phyloP scores from a whole-genome alignment of 2,113 vertebrate genomes.

The Chloropsis cyanopogon region DNA sequence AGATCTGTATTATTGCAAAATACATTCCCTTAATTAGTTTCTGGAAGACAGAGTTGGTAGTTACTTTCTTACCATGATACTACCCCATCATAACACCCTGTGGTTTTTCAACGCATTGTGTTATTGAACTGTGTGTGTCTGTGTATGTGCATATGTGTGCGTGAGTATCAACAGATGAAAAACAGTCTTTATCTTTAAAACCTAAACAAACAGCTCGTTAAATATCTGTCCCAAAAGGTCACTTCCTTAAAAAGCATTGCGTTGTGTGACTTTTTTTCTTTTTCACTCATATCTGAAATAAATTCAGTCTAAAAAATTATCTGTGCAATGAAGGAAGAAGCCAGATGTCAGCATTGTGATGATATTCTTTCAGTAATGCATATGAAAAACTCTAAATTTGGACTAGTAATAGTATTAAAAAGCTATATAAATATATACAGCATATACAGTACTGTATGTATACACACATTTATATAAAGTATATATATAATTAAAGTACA shows the following conservation, averaged over 20 bases:
- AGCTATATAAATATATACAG: conserved; percentile 70
- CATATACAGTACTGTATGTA: conserved; percentile 60
- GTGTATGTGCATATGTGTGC: background rate
- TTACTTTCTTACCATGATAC: conserved; percentile 25
- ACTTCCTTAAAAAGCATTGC: conserved; percentile 2
- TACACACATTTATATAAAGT: conserved; percentile 69
- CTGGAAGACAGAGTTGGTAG: conserved; percentile 53
- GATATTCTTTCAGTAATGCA: background rate
- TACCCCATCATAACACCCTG: conserved; percentile 42
- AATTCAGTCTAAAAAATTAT: background rate
- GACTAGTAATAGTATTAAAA: conserved; percentile 59
- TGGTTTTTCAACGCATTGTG: background rate
- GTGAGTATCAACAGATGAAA: background rate
- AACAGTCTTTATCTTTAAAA: background rate
- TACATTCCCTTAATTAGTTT: conserved; percentile 63
- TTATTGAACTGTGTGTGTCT: background rate
- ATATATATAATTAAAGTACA: conserved; percentile 59
- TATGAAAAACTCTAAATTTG: conserved; percentile 48
- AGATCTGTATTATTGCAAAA: conserved; percentile 67
- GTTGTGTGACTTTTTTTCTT: background rate
- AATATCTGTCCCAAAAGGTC: conserved; percentile 35
- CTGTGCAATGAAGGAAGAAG: background rate
- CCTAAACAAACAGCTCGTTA: conserved; percentile 1
- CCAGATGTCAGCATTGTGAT: background rate
- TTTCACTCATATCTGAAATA: background rate